Base-by-base conservation (phyloP, 2,797 vertebrate genomes). In the Eospalax fontanierii region DNA sequence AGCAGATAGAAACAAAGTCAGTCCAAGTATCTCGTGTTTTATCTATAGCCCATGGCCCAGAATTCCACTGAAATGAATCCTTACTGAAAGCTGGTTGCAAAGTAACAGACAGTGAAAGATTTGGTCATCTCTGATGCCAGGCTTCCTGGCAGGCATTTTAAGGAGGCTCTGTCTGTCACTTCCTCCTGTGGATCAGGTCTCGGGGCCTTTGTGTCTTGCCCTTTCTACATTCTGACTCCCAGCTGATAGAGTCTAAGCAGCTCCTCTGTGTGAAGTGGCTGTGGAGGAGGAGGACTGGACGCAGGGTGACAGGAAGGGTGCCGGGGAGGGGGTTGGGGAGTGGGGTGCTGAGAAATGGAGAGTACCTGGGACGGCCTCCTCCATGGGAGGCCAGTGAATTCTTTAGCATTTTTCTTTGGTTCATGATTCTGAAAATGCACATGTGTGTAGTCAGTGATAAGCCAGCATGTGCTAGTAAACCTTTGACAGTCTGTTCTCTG, bases 381-480 rank as follows among this genome's bases (percentile, higher is more conserved):
- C 66, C 30, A 46, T 26, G 57, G 86, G 57, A 35, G 70, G 33
- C 2, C 54, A 15, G 61, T 80, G 91, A 78, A 65, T 90, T 78
- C 66, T 76, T 93, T 89, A 83, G 68, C 28, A 18, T 61, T 90
- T 96, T 84, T 6, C 21, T 95, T 86, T 88, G 38, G 54, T 65
- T 91, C 88, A 43, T 87, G 16, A 26, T 88, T 96, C 75, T 95
- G 16, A 54, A 70, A 80, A 93, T 46, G 46, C 5, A 57, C 6
- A 3, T 43, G 16, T 78, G 22, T 79, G 26, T 54, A 79, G 19
- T 76, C 68, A 91, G 1, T 66, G 24, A 73, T 83, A 38, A 97
- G 78, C 33, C 28, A 21, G 33, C 68, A 15, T n/a, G 4, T 76
- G 30, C 50, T 30, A 46, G 30, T 57, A 93, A 95, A 65, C 83